Evolutionary conservation across 1,140 invertebrate genomes (phyloP), one percentile per base, ranked within the genome.

Genomic region (Oryzaephilus surinamensis): DNA sequence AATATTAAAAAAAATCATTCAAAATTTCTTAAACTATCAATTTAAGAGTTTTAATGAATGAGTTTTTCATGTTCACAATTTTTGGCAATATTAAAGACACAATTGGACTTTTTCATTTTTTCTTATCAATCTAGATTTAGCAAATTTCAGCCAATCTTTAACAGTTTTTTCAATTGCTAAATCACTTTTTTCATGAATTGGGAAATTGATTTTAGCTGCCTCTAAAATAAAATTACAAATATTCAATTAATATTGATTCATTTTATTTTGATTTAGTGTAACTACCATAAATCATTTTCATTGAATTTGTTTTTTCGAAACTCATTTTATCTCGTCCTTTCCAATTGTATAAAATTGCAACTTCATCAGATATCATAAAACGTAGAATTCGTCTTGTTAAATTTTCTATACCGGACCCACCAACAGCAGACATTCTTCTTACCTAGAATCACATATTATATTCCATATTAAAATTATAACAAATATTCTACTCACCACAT

Each of bases 291-390:
- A 43, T 32, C 18, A 43, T 17, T 16, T 24, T 30, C 34, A 32
- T 43, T 5, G 24, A 20, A 7, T 20, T 18, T 1, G 28, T 37
- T 19, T 37, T 16, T 13, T 43, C 41, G 20, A 43, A 43, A 3
- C 33, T 15, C 18, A 43, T 17, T 26, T 43, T 43, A 15, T 43
- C 41, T 12, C 41, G 15, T 3, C 41, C 41, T 32, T 43, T 43
- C 41, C 41, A 43, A 27, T 43, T 43, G 34, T 29, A 43, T 3
- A 31, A 27, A 18, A 23, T n/a, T 3, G 41, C 41, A 2, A 43
- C 41, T 16, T 43, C 34, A 17, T 43, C 26, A n/a, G 19, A 18
- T 12, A 43, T 15, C 11, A 34, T 16, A 15, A 26, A 40, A 26
- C 18, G 21, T 15, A 40, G 11, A 6, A 40, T 40, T 26, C 38